Conservation (phyloP, 2,888 invertebrate genomes). For the Dyspetes luteomarginatus region DNA sequence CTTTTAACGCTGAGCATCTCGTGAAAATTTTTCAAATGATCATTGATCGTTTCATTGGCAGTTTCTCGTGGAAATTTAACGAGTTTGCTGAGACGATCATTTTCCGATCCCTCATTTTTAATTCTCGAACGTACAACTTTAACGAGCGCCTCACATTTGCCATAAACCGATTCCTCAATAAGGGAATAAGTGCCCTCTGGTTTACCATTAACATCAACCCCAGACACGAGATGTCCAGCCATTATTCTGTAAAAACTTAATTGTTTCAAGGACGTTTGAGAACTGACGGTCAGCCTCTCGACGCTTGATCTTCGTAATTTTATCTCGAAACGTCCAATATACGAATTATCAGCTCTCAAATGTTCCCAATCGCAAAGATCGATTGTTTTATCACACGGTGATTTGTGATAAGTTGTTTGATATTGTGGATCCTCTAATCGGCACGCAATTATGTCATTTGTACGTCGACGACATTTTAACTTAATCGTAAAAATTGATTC, state of each 20-base stretch:
- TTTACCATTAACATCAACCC: constrained; percentile 46
- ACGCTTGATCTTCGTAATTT: constrained; percentile 39
- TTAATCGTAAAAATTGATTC: constrained; percentile 48
- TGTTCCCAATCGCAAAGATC: constrained; percentile 17
- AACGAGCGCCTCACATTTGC: constrained; percentile 48
- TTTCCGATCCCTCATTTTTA: background rate
- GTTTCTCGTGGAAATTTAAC: background rate
- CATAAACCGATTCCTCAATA: constrained; percentile 55
- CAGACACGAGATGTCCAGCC: constrained; percentile 48
- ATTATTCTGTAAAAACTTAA: constrained; percentile 54
- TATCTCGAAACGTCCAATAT: constrained; percentile 55
- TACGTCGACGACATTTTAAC: constrained; percentile 46
- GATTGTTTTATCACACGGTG: constrained; percentile 28
- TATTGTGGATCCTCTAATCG: constrained; percentile 49
- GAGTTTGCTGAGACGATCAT: background rate
- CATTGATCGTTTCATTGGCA: background rate
- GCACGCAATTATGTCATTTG: constrained; percentile 24
- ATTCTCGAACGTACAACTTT: constrained; percentile 36
- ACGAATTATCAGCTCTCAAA: constrained; percentile 45
- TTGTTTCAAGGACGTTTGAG: constrained; percentile 42
- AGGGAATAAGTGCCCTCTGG: constrained; percentile 51
- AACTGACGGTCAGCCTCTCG: constrained; percentile 40
- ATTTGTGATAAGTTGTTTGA: constrained; percentile 31
- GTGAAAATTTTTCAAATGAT: background rate
- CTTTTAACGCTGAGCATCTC: constrained; percentile 52